Conservation (phyloP, 1,140 invertebrate genomes). For the Drosophila micromelanica region DNA sequence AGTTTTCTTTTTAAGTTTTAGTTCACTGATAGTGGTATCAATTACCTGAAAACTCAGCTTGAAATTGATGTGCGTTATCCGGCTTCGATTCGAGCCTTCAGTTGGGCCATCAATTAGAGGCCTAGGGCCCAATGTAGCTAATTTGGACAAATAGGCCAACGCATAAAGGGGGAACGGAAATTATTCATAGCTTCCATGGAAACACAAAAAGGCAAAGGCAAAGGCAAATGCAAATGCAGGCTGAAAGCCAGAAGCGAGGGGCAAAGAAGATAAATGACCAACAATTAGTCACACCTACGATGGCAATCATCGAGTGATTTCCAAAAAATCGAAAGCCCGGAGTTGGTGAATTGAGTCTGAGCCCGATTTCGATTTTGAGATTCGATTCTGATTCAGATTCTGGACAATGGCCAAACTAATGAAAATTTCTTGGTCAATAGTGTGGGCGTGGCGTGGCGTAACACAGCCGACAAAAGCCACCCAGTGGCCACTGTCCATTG, state of each 20-base stretch:
- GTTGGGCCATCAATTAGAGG: constrained; percentile 72
- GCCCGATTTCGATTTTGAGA: constrained; percentile 2
- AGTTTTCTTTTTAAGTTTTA: too few relatives aligned
- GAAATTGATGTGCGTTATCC: constrained; percentile 31
- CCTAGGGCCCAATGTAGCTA: constrained; percentile 37
- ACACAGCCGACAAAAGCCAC: background rate
- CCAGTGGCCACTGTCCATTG: background rate
- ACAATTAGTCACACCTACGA: constrained; percentile 83
- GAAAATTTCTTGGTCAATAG: constrained; percentile 51
- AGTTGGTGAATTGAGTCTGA: constrained; percentile 1
- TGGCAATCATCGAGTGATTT: constrained; percentile 79
- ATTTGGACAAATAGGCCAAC: constrained; percentile 33
- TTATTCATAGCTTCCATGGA: constrained; percentile 77
- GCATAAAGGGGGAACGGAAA: constrained; percentile 57
- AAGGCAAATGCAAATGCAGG: constrained; percentile 33
- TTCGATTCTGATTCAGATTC: constrained; percentile 28
- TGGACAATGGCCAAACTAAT: constrained; percentile 70
- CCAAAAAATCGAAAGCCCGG: constrained; percentile 41
- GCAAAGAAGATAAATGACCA: constrained; percentile 78
- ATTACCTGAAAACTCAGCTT: constrained; percentile 6
- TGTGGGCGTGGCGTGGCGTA: constrained; percentile 27
- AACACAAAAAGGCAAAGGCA: constrained; percentile 39
- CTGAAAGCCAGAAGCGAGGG: too few relatives aligned
- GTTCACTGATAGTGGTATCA: background rate
- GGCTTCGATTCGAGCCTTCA: constrained; percentile 37